Percentiles rank a stretch among this genome's conserved stretches.
Evolutionary conservation across 2,888 invertebrate species (phyloP).

Genomic region (Halictus quadricinctus): DNA sequence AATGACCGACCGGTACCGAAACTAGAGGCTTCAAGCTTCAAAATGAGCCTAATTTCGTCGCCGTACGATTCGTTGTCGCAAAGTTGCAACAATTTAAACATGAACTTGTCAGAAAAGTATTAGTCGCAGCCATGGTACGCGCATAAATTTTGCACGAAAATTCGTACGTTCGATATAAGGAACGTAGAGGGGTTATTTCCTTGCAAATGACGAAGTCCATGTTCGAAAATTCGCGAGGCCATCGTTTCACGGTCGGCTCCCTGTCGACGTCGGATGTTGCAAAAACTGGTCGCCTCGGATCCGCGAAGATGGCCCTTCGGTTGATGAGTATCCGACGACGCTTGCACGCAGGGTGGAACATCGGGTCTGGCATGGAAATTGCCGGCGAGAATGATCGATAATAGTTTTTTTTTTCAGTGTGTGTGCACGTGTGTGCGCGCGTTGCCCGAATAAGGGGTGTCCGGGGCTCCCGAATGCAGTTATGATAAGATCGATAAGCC

Average conservation of each 20-base stretch:
- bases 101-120: background rate
- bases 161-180: too few relatives aligned
- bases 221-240: background rate
- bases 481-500: constrained; percentile 40
- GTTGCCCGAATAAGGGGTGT: background rate
- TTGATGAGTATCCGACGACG: constrained; percentile 57
- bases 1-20: rapidly evolving
- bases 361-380: constrained; percentile 46
- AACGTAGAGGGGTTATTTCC: too few relatives aligned
- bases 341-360: constrained; percentile 27
- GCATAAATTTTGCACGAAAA: too few relatives aligned
- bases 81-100: background rate
- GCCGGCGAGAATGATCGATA: constrained; percentile 47
- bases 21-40: background rate
- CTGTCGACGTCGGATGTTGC: constrained; percentile 2
- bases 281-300: constrained; percentile 56
- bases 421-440: too few relatives aligned
- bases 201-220: too few relatives aligned
- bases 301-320: constrained; percentile 30
- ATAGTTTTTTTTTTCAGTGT: background rate
- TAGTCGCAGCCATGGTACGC: too few relatives aligned
- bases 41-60: background rate
- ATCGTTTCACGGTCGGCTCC: background rate
- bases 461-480: constrained; percentile 18
- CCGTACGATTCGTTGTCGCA: background rate